A percentile compares a stretch with the other conserved stretches of the same genome.
phyloP scores from a whole-genome alignment of 2,113 vertebrate genomes.

The Engystomops pustulosus region DNA sequence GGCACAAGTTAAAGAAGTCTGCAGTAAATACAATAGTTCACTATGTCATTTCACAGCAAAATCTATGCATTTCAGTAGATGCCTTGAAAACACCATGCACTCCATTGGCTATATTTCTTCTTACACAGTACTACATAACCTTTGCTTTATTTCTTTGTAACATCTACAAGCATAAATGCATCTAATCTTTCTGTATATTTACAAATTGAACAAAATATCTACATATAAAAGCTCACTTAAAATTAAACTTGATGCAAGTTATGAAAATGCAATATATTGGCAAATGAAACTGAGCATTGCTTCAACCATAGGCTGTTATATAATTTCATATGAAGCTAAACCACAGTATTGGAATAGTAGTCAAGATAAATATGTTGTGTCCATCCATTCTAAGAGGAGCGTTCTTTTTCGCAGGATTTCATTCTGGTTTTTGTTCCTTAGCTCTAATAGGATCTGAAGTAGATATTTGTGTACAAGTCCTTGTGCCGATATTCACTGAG shows the following conservation, averaged over 20 bases:
- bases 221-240: slow-evolving; percentile 89
- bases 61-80: slow-evolving; percentile 68
- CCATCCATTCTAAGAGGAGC: slow-evolving; percentile 4
- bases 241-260: slow-evolving; percentile 99
- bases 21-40: slow-evolving; percentile 64
- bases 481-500: slow-evolving; percentile 50
- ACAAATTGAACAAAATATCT: slow-evolving; percentile 96
- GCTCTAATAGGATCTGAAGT: slow-evolving; percentile 1
- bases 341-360: slow-evolving; percentile 68
- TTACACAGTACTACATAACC: slow-evolving; percentile 80
- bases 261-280: slow-evolving; percentile 92
- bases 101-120: slow-evolving; percentile 76
- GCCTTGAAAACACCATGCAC: slow-evolving; percentile 80
- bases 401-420: slow-evolving; percentile 25
- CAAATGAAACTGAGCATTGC: slow-evolving; percentile 86
- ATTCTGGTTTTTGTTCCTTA: slow-evolving; percentile 53
- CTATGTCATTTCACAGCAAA: slow-evolving; percentile 78
- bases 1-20: slow-evolving; percentile 66
- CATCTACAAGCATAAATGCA: slow-evolving; percentile 79
- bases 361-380: slow-evolving; percentile 51
- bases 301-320: slow-evolving; percentile 81
- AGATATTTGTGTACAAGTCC: not conserved
- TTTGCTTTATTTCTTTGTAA: slow-evolving; percentile 69
- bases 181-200: slow-evolving; percentile 85
- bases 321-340: slow-evolving; percentile 79